Evolutionary conservation across 2,797 vertebrate genomes (phyloP), one percentile per base, ranked within the genome.

Genomic region (Characodon lateralis): DNA sequence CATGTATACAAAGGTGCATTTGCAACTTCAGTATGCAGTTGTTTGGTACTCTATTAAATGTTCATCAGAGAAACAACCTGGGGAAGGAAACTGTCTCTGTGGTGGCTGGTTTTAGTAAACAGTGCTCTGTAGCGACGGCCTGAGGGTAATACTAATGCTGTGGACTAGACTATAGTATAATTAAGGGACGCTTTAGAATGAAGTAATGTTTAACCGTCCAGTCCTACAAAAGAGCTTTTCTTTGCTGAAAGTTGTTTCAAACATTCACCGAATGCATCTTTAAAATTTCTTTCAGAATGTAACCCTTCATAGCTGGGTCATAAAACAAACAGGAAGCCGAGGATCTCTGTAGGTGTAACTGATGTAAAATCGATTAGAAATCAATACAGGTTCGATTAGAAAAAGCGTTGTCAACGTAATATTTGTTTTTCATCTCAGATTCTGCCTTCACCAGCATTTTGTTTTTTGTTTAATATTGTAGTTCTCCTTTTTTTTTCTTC

Each of bases 381-480:
- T 77, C 63, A 39, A 75, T 75, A 48, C 63, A 18, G 73, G 70
- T 76, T 81, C 71, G 65, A 84, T 85, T 69, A 48, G 46, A n/a
- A 43, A 51, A 73, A 51, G 63, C 61, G 65, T 79, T 66, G 6
- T 41, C 31, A 35, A 18, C 6, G 22, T 20, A 53, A 58, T 50
- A 18, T 18, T 13, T 39, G 24, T 63, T 72, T 48, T 13, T 26
- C 24, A 26, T 28, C 39, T 48, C 24, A 20, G 8, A 31, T 20
- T 65, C 24, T 39, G 5, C 24, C 59, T 56, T 28, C 35, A 22
- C 4, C 22, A 68, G 12, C 26, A n/a, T n/a, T 71, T 51, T 51
- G 5, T 3, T 10, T 12, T 7, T 13, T 31, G 6, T 16, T 8
- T 28, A 2, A 50, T 22, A 20, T 71, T 71, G 46, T 31, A 18